Percentiles rank a stretch among this genome's conserved stretches.
Evolutionary conservation across 2,113 vertebrate species (phyloP).

Genomic region (Origma solitaria): DNA sequence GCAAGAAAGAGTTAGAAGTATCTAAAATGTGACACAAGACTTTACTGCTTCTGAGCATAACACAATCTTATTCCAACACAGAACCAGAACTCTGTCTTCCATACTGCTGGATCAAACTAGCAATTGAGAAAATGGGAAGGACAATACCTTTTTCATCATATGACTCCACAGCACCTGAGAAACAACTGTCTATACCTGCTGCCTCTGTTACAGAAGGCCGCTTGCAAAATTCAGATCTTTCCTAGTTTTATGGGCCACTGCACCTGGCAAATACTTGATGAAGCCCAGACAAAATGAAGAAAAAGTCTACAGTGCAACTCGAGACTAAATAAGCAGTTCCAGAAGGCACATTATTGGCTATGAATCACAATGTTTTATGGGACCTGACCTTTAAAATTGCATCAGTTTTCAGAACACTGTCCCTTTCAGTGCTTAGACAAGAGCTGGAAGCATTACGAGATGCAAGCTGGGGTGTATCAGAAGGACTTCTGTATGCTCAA

Average conservation of each 20-base stretch:
- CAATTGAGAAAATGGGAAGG: not conserved
- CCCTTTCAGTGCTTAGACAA: not conserved
- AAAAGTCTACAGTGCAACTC: not conserved
- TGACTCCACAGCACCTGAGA: not conserved
- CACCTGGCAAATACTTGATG: not conserved
- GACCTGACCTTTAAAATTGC: constrained; percentile 22
- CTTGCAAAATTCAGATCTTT: not conserved
- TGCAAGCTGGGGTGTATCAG: not conserved
- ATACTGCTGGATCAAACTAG: not conserved
- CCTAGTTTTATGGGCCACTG: not conserved
- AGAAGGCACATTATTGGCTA: not conserved
- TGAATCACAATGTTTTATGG: not conserved
- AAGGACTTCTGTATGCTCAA: not conserved
- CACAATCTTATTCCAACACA: not conserved
- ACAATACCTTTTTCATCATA: not conserved
- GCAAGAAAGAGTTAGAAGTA: not conserved
- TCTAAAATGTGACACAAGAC: not conserved
- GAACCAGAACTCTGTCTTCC: not conserved
- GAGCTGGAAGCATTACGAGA: not conserved
- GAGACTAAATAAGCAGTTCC: not conserved
- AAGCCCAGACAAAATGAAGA: not conserved
- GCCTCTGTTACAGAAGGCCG: not conserved
- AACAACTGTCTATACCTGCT: not conserved
- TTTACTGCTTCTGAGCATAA: not conserved
- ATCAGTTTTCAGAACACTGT: not conserved